Conservation (phyloP, 2,888 invertebrate species). For the Drosophila barbarae region DNA sequence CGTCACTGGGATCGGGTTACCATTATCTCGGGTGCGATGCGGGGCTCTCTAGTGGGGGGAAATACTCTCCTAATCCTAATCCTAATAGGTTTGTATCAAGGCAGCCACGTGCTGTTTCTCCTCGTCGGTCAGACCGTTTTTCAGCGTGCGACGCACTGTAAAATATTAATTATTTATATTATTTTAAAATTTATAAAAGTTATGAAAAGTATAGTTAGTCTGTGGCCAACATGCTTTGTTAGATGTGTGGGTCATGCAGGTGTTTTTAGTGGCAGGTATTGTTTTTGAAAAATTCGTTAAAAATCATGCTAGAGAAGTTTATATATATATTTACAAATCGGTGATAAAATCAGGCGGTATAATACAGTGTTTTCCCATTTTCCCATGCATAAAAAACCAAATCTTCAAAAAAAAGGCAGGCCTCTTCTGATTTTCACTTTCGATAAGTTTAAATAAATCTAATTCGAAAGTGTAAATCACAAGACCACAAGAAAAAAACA, state of each 20-base stretch:
- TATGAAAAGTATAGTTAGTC: slow-evolving; percentile 1
- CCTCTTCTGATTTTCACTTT: background rate
- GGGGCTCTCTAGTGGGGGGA: slow-evolving; percentile 1
- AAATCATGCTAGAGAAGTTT: slow-evolving; percentile 7
- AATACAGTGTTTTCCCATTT: slow-evolving; percentile 1
- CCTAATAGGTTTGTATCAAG: slow-evolving; percentile 86
- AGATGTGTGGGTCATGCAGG: slow-evolving; percentile 16
- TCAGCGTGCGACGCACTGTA: slow-evolving; percentile 89
- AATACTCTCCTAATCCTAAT: slow-evolving; percentile 29
- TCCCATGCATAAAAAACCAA: slow-evolving; percentile 4
- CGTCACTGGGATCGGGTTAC: slow-evolving; percentile 57
- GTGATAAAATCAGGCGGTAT: background rate
- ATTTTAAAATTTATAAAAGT: background rate
- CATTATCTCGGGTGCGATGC: slow-evolving; percentile 18
- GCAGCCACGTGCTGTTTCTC: slow-evolving; percentile 89
- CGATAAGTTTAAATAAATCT: background rate
- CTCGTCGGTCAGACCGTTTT: slow-evolving; percentile 89
- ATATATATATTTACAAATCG: slow-evolving; percentile 25
- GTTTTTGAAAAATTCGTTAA: slow-evolving; percentile 30
- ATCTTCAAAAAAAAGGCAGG: slow-evolving; percentile 8
- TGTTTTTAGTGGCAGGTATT: slow-evolving; percentile 14
- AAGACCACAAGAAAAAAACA: slow-evolving; percentile 6
- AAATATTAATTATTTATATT: slow-evolving; percentile 28
- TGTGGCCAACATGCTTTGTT: slow-evolving; percentile 34
- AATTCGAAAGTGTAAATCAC: background rate